Evolutionary conservation across 1,140 invertebrate species (phyloP).

Genomic region (Drosophila neocordata): DNA sequence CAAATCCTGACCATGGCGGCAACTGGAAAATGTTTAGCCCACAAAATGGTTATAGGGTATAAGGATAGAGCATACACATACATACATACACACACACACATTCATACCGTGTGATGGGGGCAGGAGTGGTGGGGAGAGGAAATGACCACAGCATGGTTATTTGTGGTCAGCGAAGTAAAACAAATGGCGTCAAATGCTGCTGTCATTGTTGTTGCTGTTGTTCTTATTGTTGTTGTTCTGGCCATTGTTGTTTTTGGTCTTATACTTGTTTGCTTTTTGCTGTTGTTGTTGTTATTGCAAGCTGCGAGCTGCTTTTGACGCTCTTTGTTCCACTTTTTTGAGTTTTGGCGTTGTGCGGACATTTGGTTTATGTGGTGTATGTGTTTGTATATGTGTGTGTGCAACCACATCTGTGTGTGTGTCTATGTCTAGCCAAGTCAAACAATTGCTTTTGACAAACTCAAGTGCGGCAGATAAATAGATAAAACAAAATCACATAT

Average conservation of each 20-base stretch:
- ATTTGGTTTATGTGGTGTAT: conserved; percentile 21
- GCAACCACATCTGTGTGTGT: conserved; percentile 20
- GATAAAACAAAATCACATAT: conserved; percentile 31
- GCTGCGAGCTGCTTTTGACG: conserved; percentile 32
- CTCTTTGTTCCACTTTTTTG: conserved; percentile 55
- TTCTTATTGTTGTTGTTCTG: conserved; percentile 12
- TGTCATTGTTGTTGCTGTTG: conserved; percentile 26
- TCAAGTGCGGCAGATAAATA: conserved; percentile 70
- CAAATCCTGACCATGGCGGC: conserved; percentile 21
- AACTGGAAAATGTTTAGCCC: conserved; percentile 11
- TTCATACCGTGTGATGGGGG: no score
- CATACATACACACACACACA: no score
- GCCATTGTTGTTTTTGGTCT: conserved; percentile 1
- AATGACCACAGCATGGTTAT: conserved; percentile 70
- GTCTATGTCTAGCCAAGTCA: conserved; percentile 50
- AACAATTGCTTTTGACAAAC: conserved; percentile 73
- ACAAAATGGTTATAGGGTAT: conserved; percentile 7
- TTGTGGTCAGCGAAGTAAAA: conserved; percentile 75
- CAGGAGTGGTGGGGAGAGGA: conserved; percentile 20
- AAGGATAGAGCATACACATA: neutral
- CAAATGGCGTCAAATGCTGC: conserved; percentile 70
- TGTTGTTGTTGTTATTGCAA: conserved; percentile 27
- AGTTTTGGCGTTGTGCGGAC: conserved; percentile 17
- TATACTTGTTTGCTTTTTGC: no score
- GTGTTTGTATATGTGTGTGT: conserved; percentile 1